Conservation (phyloP, 2,888 invertebrate genomes). For the Dysmachus trigonus region DNA sequence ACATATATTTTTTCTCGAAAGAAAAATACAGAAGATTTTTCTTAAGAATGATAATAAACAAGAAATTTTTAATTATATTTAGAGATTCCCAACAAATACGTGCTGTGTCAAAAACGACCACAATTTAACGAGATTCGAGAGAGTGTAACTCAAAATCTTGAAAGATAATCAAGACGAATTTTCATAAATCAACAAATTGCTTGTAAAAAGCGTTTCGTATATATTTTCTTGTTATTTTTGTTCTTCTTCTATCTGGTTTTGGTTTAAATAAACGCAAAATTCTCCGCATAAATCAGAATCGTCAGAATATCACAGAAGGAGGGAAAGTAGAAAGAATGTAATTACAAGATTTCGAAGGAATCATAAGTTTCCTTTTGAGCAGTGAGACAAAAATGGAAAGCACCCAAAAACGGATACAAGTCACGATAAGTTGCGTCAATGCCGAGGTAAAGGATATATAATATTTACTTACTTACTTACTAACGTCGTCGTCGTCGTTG, state of each 20-base stretch:
- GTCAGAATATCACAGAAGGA: neutral
- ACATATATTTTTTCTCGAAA: neutral
- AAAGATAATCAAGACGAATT: neutral
- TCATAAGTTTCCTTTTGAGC: neutral
- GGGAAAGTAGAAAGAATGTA: neutral
- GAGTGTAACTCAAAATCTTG: neutral
- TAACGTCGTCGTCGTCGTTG: too few species aligned
- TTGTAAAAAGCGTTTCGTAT: neutral
- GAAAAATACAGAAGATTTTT: neutral
- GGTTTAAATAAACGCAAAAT: neutral
- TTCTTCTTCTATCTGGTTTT: too few species aligned
- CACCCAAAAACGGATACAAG: neutral
- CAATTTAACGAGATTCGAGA: neutral
- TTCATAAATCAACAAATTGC: neutral
- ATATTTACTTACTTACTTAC: too few species aligned
- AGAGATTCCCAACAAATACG: neutral
- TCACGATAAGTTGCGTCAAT: slow-evolving; percentile 6
- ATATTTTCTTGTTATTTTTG: neutral
- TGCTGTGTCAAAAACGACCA: neutral
- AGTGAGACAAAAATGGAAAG: neutral
- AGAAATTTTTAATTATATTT: neutral
- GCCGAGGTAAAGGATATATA: neutral
- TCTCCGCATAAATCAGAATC: neutral
- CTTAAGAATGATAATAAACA: neutral
- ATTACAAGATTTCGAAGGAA: neutral